These are phyloP conservation scores for Nemoura dubitans DNA, from an alignment of 2,888 invertebrate species.

Conservation along the genomic window DNA sequence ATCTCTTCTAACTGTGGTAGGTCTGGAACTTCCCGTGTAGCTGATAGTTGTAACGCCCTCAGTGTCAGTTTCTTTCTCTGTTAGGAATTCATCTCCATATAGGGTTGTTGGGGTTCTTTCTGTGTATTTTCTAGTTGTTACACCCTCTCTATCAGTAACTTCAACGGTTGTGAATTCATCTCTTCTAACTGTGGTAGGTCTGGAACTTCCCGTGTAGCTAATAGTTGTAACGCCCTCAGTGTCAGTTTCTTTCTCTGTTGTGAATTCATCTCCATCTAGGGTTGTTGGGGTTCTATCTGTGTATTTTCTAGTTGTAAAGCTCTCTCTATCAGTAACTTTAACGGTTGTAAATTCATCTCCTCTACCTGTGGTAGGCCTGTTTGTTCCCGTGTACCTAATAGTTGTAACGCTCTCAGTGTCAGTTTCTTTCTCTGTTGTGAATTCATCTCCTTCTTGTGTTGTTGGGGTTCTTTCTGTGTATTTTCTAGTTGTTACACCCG, in stretches of 20 bases:
- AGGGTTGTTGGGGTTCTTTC: constrained; percentile 8
- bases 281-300: not conserved
- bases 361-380: not conserved
- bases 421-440: too few relatives aligned
- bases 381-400: not conserved
- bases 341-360: not conserved
- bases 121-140: too few relatives aligned
- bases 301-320: not conserved
- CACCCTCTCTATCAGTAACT: too few relatives aligned
- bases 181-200: too few relatives aligned
- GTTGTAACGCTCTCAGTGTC: too few relatives aligned
- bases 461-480: not conserved
- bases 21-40: not conserved
- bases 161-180: too few relatives aligned
- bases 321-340: not conserved
- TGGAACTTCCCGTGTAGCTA: too few relatives aligned
- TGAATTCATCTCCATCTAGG: not conserved
- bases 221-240: too few relatives aligned
- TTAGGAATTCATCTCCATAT: not conserved
- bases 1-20: not conserved
- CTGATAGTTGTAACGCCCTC: not conserved
- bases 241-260: too few relatives aligned
- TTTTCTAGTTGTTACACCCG: not conserved
- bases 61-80: too few relatives aligned
- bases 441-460: not conserved